These are phyloP conservation scores for Smittia sp. DNA, from an alignment of 2,888 invertebrate species.

Conservation along the genomic window DNA sequence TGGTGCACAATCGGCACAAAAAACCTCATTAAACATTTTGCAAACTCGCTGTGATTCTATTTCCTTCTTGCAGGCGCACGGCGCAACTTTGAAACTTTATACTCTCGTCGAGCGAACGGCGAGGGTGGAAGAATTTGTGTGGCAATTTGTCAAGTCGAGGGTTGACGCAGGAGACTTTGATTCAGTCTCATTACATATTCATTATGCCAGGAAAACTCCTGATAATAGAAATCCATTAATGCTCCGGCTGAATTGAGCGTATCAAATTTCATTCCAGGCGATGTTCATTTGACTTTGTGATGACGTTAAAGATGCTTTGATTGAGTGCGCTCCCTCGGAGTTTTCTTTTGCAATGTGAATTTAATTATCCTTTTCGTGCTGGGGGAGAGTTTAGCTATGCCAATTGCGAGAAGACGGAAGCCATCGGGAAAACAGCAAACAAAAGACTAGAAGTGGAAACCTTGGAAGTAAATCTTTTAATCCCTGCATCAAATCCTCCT, in stretches of 20 bases:
- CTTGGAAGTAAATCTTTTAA: conserved; percentile 36
- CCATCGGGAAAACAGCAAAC: conserved; percentile 25
- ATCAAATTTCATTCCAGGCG: conserved; percentile 54
- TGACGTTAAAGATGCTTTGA: conserved; percentile 14
- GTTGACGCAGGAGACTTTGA: background rate
- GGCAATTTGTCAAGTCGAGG: conserved; percentile 8
- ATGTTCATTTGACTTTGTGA: conserved; percentile 44
- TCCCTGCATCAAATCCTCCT: conserved; percentile 24
- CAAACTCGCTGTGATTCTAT: background rate
- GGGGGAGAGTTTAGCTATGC: background rate
- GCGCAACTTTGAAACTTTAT: conserved; percentile 26
- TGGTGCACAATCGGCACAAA: background rate
- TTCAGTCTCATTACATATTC: conserved; percentile 38
- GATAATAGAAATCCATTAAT: conserved; percentile 41
- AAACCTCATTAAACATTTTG: background rate
- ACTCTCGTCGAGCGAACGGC: background rate
- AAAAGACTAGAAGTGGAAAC: conserved; percentile 15
- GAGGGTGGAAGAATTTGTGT: conserved; percentile 11
- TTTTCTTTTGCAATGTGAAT: background rate
- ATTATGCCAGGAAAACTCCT: conserved; percentile 4
- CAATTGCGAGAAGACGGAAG: background rate
- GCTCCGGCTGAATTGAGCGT: conserved; percentile 46
- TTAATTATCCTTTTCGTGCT: background rate
- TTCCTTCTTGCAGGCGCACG: background rate
- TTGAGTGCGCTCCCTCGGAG: background rate